Conservation (phyloP, 2,113 vertebrate genomes). For the Tachycineta bicolor region DNA sequence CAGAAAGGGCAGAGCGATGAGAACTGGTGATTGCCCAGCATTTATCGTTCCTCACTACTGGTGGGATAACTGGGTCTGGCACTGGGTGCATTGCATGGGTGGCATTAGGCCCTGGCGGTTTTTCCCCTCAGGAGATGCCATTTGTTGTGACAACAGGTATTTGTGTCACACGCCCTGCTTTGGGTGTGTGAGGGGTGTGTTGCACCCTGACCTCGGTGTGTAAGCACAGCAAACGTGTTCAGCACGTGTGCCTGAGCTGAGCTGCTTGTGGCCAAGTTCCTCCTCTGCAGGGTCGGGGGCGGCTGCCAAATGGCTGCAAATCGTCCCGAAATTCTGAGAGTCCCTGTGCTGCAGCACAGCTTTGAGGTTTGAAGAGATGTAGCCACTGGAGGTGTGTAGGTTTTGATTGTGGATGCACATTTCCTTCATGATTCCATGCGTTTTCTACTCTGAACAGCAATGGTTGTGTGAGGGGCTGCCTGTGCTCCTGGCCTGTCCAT, state of each 20-base stretch:
- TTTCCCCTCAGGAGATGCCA: fast-evolving
- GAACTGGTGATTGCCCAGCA: not conserved
- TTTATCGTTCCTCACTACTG: not conserved
- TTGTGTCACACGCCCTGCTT: fast-evolving
- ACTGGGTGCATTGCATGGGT: too few species aligned
- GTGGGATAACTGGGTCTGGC: not conserved
- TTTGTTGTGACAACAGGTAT: fast-evolving
- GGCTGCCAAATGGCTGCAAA: not conserved
- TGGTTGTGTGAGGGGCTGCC: not conserved
- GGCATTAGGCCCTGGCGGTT: not conserved
- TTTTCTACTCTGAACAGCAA: not conserved
- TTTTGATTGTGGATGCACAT: not conserved
- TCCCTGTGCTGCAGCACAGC: fast-evolving
- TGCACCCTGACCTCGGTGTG: not conserved
- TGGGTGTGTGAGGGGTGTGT: not conserved
- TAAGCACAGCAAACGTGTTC: not conserved
- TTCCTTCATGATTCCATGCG: fast-evolving
- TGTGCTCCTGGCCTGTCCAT: not conserved
- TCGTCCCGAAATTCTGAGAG: fast-evolving
- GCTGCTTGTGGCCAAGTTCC: not conserved
- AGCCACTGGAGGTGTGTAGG: fast-evolving
- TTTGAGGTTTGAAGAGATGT: fast-evolving
- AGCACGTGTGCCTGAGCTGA: not conserved
- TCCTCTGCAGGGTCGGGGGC: not conserved
- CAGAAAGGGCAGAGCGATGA: not conserved